Evolutionary conservation across 2,797 vertebrate genomes (phyloP), one percentile per base, ranked within the genome.

Genomic region (Rhadinocentrus ornatus): DNA sequence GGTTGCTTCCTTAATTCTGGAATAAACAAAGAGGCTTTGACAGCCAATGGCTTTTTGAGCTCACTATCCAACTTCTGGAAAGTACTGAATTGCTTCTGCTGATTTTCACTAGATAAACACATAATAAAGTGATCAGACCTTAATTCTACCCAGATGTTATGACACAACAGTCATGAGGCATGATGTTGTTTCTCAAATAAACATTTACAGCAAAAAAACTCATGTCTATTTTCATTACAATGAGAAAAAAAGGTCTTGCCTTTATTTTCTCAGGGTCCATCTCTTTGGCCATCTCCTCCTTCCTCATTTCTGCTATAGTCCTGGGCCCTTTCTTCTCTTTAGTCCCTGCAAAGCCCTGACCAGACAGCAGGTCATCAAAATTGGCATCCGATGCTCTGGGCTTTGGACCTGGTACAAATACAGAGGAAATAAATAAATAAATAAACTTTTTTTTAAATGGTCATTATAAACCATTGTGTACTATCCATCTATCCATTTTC

Each of bases 301-400:
- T 99, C 86, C 98, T 96, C 98, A 99, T 99, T 92, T 99, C 98
- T 59, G 97, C 97, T 91, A 99, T 99, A 73, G 98, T 99, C 90
- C 95, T 95, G 73, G 97, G 97, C 1, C 97, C 97, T 81, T 95
- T 98, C 90, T 95, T 98, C 65, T 99, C 97, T 89, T 96, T 99
- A 86, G 95, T 87, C 41, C 97, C 97, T 26, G 96, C 95, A 86
- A 99, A 99, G 44, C 97, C 97, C 91, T 99, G 97, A 74, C 95
- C 95, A 20, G 96, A 98, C 62, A 99, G 93, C 8, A 99, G 88
- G 89, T 99, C 98, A 78, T 99, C 97, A 1, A 99, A 99, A 92
- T 95, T 95, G 77, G 96, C 96, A 52, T 94, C 85, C 2, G 93
- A 88, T 64, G 92, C 89, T 90, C 95, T 98, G 63, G 96, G 95